Base-by-base conservation (phyloP, 2,888 invertebrate genomes). In the Argyresthia albistria region DNA sequence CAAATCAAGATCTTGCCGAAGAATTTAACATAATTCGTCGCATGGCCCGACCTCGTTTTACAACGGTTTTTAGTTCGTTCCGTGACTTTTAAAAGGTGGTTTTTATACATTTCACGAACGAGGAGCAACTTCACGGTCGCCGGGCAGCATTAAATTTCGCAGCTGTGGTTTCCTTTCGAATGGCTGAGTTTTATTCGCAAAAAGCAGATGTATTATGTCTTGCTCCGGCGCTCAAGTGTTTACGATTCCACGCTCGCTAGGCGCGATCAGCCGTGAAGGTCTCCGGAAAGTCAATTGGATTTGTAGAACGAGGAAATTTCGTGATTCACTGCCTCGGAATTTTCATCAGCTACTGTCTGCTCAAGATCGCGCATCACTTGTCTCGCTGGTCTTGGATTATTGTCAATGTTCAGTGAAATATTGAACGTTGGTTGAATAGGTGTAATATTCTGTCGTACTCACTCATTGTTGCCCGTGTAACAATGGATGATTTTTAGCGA, bases 21-120 rank as follows among this genome's bases (percentile, higher is more conserved):
- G 37, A 37, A 12, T 11, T 35, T 14, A 45, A 47, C 63, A 64
- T 66, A 59, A 61, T 56, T 60, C 60, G 57, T 59, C 57, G 60
- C 59, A 62, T 66, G 57, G 59, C 58, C 52, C 67, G 69, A 69
- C 70, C 73, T 70, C 69, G 63, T 64, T 70, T 60, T 57, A n/a
- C n/a, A 46, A 46, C 48, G 36, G 36, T 39, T 48, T n/a, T 48
- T 36, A 35, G 35, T 36, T 15, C 48, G 12, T 48, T 48, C 10
- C 48, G 36, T 12, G 37, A 37, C 14, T 46, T 46, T 46, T 25
- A 11, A 45, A 47, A 48, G 36, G 48, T 53, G 59, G 58, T 68
- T 69, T 68, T 71, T 69, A 69, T 69, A 69, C 61, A 61, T 63
- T 61, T 53, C 55, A 59, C 57, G 53, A 58, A 58, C 53, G 59